Conservation (phyloP, 2,113 vertebrate species). For the Laticauda laticaudata region DNA sequence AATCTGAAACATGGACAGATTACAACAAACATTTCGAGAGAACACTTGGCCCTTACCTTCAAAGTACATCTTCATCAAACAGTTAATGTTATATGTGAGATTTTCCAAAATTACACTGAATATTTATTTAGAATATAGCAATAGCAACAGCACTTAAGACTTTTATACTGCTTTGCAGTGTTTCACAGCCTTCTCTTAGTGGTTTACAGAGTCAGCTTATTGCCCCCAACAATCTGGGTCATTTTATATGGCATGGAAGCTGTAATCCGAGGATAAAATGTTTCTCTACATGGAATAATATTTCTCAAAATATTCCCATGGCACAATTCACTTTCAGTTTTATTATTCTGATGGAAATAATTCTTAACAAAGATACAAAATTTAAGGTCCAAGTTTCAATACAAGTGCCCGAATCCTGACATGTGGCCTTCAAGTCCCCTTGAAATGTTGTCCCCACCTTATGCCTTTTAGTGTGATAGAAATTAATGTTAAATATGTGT, state of each 20-base stretch:
- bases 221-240: too few relatives aligned
- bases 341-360: not conserved
- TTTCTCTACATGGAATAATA: not conserved
- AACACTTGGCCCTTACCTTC: not conserved
- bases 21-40: not conserved
- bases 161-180: too few relatives aligned
- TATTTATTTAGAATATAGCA: not conserved
- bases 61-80: too few relatives aligned
- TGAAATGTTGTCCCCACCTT: not conserved
- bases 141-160: too few relatives aligned
- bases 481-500: not conserved
- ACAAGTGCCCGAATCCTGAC: not conserved
- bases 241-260: not conserved
- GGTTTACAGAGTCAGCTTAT: too few relatives aligned
- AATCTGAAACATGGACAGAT: not conserved
- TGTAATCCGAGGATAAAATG: not conserved
- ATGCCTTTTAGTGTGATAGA: not conserved
- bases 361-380: not conserved
- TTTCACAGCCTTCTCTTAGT: too few relatives aligned
- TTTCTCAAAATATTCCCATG: not conserved
- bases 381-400: not conserved
- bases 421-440: not conserved
- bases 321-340: not conserved
- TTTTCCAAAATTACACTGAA: not conserved
- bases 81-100: not conserved